Percentiles rank a stretch among this genome's conserved stretches.
phyloP scores from a whole-genome alignment of 2,113 vertebrate species.

The Gracilinanus agilis region DNA sequence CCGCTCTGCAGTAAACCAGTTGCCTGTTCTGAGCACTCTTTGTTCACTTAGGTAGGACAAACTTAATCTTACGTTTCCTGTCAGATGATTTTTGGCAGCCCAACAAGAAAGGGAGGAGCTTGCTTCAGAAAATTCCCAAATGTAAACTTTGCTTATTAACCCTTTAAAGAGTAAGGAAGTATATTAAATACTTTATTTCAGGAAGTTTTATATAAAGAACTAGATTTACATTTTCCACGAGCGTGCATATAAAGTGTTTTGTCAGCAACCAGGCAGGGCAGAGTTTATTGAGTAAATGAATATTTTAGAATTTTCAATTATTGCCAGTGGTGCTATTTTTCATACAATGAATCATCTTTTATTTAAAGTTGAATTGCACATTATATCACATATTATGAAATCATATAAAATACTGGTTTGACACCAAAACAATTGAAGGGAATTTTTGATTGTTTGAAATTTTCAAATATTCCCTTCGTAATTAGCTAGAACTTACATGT shows the following conservation, averaged over 20 bases:
- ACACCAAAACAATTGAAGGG: background rate
- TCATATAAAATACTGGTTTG: background rate
- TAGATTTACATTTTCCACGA: background rate
- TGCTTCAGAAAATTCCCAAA: conserved; percentile 77
- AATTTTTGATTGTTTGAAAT: background rate
- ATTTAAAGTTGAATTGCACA: background rate
- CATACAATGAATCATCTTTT: background rate
- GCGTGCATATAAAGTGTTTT: background rate
- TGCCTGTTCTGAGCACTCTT: conserved; percentile 92
- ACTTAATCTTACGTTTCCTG: conserved; percentile 98
- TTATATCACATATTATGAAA: background rate
- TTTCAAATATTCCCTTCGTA: background rate
- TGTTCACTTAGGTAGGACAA: conserved; percentile 98
- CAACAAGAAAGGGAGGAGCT: conserved; percentile 82
- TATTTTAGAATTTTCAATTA: background rate
- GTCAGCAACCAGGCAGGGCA: background rate
- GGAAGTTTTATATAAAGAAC: conserved; percentile 51
- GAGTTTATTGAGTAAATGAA: conserved; percentile 27
- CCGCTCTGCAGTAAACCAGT: conserved; percentile 85
- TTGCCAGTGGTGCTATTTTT: conserved; percentile 12
- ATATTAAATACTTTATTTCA: conserved; percentile 34
- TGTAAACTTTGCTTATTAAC: conserved; percentile 85
- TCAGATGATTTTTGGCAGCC: conserved; percentile 95
- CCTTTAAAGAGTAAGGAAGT: conserved; percentile 76
- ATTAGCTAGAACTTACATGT: background rate